Evolutionary conservation across 2,113 vertebrate genomes (phyloP).

Genomic region (Erinaceus europaeus): DNA sequence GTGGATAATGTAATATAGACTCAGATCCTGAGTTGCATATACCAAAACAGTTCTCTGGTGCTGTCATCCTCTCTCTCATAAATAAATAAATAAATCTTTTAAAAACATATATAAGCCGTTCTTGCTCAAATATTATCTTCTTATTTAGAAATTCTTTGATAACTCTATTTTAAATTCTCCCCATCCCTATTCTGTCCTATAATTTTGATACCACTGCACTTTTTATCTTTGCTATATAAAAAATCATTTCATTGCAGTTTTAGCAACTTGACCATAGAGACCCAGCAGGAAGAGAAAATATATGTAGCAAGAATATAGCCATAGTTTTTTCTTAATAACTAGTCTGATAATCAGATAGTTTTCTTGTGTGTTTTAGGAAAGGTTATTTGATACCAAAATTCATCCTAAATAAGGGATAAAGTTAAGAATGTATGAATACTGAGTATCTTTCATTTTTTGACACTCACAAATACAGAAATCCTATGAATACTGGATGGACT

Average conservation of each 20-base stretch:
- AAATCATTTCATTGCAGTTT: not conserved
- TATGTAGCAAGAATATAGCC: not conserved
- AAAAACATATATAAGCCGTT: too few species aligned
- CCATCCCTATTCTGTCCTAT: not conserved
- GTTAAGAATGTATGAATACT: not conserved
- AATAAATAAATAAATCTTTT: too few species aligned
- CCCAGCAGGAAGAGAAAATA: not conserved
- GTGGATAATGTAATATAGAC: too few species aligned
- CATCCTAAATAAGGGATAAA: not conserved
- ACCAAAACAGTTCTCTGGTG: too few species aligned
- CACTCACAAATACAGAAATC: not conserved
- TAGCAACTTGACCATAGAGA: not conserved
- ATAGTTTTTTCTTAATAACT: not conserved
- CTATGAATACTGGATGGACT: too few species aligned
- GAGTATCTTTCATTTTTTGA: not conserved
- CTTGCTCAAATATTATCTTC: not conserved
- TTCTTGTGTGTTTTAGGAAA: not conserved
- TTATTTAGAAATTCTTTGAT: not conserved
- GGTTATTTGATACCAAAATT: not conserved
- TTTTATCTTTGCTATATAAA: not conserved
- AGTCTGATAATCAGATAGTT: not conserved
- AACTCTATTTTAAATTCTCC: not conserved
- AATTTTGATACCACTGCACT: not conserved
- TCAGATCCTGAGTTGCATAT: too few species aligned
- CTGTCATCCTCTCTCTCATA: too few species aligned